Base-by-base conservation (phyloP, 2,888 invertebrate species). In the Chaitophorus viminalis region DNA sequence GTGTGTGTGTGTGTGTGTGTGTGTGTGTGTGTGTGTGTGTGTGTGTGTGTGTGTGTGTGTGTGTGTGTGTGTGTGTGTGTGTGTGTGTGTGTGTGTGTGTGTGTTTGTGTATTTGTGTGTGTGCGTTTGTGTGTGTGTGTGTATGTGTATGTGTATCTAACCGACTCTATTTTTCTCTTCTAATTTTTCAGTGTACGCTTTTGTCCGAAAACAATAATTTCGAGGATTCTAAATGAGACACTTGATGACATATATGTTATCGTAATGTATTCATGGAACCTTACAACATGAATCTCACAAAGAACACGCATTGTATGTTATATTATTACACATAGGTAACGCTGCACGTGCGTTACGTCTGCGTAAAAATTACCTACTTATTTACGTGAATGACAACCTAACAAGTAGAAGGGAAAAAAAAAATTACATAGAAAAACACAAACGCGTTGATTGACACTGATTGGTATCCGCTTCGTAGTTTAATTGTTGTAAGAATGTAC, bases 371-470 rank as follows among this genome's bases (percentile, higher is more conserved):
- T 21, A 31, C 11, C 54, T 36, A 54, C 54, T 31, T 77, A 54
- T 31, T 31, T 54, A 31, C 54, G 18, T 54, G 54, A 77, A 31
- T 33, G 11, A 31, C 25, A 77, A 29, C n/a, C 25, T 6, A 21
- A 74, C 36, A 21, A 36, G 74, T 39, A 25, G 25, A 39, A 36
- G 52, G 54, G 36, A 74, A 33, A 60, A 6, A 54, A 18, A 60
- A 18, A 25, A 60, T 3, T 21, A 60, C 18, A 60, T 6, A 60
- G 21, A 18, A 60, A 29, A 29, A 70, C 33, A n/a, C 54, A 60
- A 36, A 29, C 54, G n/a, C 54, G 36, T 82, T 83, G 83, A 83
- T 83, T 83, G 83, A 83, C 83, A 60, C 39, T 75, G 83, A 83
- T 82, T 72, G 70, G 52, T 75, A 60, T 36, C 74, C 52, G 21